These are phyloP conservation scores for Choreutis nemorana DNA, from an alignment of 2,888 invertebrate genomes.

Conservation along the genomic window DNA sequence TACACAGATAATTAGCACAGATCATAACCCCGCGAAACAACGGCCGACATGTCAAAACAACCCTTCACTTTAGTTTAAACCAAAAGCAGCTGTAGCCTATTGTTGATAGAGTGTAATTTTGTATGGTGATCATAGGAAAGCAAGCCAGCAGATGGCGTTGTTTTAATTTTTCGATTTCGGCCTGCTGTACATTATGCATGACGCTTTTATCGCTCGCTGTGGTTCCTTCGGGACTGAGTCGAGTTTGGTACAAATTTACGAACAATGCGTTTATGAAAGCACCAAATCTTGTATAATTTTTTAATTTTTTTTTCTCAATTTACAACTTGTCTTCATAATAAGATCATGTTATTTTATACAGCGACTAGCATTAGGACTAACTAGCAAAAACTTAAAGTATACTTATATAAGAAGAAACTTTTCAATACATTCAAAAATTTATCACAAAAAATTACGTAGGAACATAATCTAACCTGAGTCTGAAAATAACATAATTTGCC, in stretches of 20 bases:
- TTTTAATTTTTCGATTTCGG: conserved; percentile 66
- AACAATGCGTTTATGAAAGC: background rate
- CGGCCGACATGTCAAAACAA: conserved; percentile 32
- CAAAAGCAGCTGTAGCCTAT: no score
- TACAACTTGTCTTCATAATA: no score
- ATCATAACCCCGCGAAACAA: conserved; percentile 33
- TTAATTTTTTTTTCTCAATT: background rate
- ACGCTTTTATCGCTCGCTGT: conserved; percentile 61
- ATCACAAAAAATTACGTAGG: no score
- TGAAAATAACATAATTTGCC: no score
- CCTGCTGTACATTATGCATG: conserved; percentile 58
- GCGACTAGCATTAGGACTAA: no score
- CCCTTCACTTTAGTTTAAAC: conserved; percentile 23
- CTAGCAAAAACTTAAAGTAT: no score
- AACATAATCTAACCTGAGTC: no score
- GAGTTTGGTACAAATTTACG: conserved; percentile 10
- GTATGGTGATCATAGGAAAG: no score
- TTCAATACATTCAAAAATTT: no score
- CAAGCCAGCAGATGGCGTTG: conserved; percentile 57
- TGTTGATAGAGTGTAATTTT: no score
- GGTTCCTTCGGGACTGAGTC: conserved; percentile 52
- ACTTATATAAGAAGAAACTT: no score
- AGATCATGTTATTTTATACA: no score
- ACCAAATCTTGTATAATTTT: background rate
- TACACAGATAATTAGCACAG: conserved; percentile 34